A percentile compares a stretch with the other conserved stretches of the same genome.
Conservation (phyloP, 2,113 vertebrate species). For the Tylochromis polylepis region DNA sequence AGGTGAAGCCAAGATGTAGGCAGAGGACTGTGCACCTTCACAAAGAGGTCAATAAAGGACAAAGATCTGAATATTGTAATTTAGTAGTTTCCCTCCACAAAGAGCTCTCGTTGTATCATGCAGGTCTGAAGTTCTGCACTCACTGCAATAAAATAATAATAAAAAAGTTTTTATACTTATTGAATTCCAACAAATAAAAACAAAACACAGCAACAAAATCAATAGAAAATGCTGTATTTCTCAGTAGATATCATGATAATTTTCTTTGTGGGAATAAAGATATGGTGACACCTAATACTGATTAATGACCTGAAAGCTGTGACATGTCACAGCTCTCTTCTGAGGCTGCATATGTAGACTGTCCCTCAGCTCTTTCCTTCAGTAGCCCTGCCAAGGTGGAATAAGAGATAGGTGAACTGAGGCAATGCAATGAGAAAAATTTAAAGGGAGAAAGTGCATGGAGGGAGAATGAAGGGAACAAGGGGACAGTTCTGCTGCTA, state of each 20-base stretch:
- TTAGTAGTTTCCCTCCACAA: conserved; percentile 24
- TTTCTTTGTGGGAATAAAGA: conserved; percentile 21
- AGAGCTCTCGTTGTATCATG: background rate
- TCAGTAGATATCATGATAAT: background rate
- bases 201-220: background rate
- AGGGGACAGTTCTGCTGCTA: conserved; percentile 45
- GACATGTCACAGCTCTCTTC: conserved; percentile 35
- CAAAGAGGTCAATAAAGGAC: conserved; percentile 64
- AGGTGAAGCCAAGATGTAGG: conserved; percentile 50
- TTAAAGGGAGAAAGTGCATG: background rate
- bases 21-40: conserved; percentile 49
- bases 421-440: background rate
- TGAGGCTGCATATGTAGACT: background rate
- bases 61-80: conserved; percentile 58
- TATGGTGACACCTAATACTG: conserved; percentile 46
- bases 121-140: background rate
- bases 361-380: conserved; percentile 13
- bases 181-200: background rate
- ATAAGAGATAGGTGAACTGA: conserved; percentile 8
- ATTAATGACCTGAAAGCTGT: conserved; percentile 78
- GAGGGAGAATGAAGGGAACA: conserved; percentile 20
- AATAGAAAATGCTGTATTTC: background rate
- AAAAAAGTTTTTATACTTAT: background rate
- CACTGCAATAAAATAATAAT: background rate
- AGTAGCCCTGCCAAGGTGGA: background rate